phyloP scores from a whole-genome alignment of 2,797 vertebrate genomes.

The Myoxocephalus aenaeus region DNA sequence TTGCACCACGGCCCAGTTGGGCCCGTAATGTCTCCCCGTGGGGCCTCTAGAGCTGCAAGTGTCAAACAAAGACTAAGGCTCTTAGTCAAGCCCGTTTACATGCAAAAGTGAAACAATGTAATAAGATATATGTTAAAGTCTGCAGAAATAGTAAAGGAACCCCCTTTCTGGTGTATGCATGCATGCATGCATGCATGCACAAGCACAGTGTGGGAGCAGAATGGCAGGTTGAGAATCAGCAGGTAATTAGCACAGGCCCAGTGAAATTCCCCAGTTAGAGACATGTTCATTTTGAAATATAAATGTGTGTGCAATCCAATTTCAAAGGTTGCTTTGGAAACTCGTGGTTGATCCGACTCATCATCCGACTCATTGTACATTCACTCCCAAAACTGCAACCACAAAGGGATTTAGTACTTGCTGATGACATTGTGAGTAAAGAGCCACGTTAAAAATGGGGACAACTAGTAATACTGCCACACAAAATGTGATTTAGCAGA shows the following conservation, averaged over 20 bases:
- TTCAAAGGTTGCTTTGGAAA: slow-evolving; percentile 19
- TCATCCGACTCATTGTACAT: neutral
- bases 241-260: slow-evolving; percentile 58
- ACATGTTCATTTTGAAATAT: neutral
- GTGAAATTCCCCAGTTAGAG: slow-evolving; percentile 36
- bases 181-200: slow-evolving; percentile 27
- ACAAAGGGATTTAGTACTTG: slow-evolving; percentile 29
- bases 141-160: slow-evolving; percentile 41
- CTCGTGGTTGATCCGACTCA: neutral
- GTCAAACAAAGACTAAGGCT: slow-evolving; percentile 47
- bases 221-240: slow-evolving; percentile 74
- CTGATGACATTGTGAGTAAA: slow-evolving; percentile 35
- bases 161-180: slow-evolving; percentile 38
- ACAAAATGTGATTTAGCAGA: slow-evolving; percentile 64
- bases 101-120: slow-evolving; percentile 37
- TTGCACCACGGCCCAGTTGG: slow-evolving; percentile 12
- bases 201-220: slow-evolving; percentile 62
- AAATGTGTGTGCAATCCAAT: slow-evolving; percentile 17
- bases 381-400: slow-evolving; percentile 23
- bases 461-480: slow-evolving; percentile 49
- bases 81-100: slow-evolving; percentile 12
- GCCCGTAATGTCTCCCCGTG: slow-evolving; percentile 13
- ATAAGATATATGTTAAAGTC: slow-evolving; percentile 39
- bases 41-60: slow-evolving; percentile 47
- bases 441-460: slow-evolving; percentile 56